Percentiles rank a stretch among this genome's conserved stretches.
phyloP scores from a whole-genome alignment of 2,113 vertebrate genomes.

The Cynoglossus semilaevis region DNA sequence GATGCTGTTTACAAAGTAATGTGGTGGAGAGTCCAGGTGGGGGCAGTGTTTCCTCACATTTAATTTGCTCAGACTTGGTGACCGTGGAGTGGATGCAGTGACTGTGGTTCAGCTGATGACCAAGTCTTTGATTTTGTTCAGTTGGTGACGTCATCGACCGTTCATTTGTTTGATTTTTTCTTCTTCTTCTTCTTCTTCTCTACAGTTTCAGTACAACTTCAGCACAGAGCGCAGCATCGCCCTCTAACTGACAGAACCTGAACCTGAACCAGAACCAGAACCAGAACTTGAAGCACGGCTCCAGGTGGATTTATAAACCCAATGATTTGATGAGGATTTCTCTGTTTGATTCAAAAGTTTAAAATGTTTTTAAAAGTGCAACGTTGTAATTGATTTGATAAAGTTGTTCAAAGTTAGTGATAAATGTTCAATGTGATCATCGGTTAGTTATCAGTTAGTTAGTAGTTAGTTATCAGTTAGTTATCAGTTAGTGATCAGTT shows the following conservation, averaged over 20 bases:
- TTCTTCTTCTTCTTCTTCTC: conserved; percentile 10
- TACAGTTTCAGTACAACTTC: conserved; percentile 89
- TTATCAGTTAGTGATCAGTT: too few relatives aligned
- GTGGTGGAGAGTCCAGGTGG: conserved; percentile 41
- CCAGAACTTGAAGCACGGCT: too few relatives aligned
- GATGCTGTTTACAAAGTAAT: conserved; percentile 7
- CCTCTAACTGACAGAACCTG: conserved; percentile 48
- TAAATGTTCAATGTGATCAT: too few relatives aligned
- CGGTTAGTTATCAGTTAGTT: too few relatives aligned
- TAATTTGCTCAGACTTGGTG: background rate
- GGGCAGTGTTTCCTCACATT: conserved; percentile 51
- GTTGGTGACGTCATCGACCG: background rate
- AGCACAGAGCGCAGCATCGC: conserved; percentile 83
- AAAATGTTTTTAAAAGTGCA: too few relatives aligned
- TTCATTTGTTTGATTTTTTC: background rate
- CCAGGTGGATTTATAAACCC: too few relatives aligned
- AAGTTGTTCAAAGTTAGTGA: too few relatives aligned
- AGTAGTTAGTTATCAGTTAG: too few relatives aligned
- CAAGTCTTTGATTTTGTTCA: background rate
- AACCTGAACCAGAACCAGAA: too few relatives aligned
- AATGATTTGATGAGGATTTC: too few relatives aligned
- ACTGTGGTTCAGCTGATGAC: background rate
- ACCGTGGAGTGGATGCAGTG: background rate
- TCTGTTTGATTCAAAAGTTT: too few relatives aligned
- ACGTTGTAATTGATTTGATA: too few relatives aligned